These are phyloP conservation scores for Watsonalla cultraria DNA, from an alignment of 2,888 invertebrate species.

Conservation along the genomic window DNA sequence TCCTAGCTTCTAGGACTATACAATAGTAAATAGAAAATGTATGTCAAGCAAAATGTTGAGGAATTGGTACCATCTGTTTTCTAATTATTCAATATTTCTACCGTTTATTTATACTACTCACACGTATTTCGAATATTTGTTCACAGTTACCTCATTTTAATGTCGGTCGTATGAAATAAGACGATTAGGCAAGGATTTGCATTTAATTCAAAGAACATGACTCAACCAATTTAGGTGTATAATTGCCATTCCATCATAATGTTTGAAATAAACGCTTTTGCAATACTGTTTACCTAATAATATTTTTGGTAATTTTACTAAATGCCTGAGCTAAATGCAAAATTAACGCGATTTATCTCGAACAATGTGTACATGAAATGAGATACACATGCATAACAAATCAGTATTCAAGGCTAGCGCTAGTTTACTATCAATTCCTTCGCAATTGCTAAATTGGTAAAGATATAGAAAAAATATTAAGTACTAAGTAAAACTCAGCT, in stretches of 20 bases:
- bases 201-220: neutral
- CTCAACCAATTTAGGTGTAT: neutral
- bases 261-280: neutral
- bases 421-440: too few relatives aligned
- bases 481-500: neutral
- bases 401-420: too few relatives aligned
- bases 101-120: neutral
- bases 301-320: neutral
- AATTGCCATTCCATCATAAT: neutral
- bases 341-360: too few relatives aligned
- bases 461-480: neutral
- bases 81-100: constrained; percentile 5
- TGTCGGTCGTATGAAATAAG: neutral
- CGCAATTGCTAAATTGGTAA: neutral
- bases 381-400: too few relatives aligned
- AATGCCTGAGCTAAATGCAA: neutral
- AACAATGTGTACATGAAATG: too few relatives aligned
- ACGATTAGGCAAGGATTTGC: neutral
- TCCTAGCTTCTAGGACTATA: neutral
- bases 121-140: neutral
- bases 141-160: neutral
- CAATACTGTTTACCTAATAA: neutral
- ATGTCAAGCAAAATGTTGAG: constrained; percentile 1
- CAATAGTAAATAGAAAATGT: neutral
- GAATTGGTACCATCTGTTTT: constrained; percentile 11